These are phyloP conservation scores for Rissa tridactyla DNA, from an alignment of 2,113 vertebrate genomes.

Conservation along the genomic window DNA sequence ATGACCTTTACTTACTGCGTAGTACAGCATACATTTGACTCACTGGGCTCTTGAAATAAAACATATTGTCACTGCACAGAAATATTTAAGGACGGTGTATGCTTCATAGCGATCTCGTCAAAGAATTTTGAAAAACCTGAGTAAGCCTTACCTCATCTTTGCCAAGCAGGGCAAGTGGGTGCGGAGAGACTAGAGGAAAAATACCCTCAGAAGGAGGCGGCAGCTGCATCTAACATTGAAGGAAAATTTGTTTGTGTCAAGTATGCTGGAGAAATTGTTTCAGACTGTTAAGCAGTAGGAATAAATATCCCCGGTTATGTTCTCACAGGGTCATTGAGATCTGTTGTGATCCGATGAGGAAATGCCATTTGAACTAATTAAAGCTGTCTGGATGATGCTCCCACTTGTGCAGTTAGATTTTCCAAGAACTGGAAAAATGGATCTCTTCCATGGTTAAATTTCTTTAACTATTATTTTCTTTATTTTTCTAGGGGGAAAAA, in stretches of 20 bases:
- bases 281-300: background rate
- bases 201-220: background rate
- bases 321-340: background rate
- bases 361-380: background rate
- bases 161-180: background rate
- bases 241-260: background rate
- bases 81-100: background rate
- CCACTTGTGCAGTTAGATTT: background rate
- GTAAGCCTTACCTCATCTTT: background rate
- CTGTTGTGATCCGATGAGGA: background rate
- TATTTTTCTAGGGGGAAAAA: background rate
- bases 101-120: background rate
- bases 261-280: background rate
- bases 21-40: background rate
- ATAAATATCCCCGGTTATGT: background rate
- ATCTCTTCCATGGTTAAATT: background rate
- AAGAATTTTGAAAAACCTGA: background rate
- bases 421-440: background rate
- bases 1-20: background rate
- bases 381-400: background rate
- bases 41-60: background rate
- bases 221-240: background rate
- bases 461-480: background rate
- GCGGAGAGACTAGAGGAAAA: background rate
- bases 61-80: background rate